Base-by-base conservation (phyloP, 2,888 invertebrate species). In the Epirrhoe tristata region DNA sequence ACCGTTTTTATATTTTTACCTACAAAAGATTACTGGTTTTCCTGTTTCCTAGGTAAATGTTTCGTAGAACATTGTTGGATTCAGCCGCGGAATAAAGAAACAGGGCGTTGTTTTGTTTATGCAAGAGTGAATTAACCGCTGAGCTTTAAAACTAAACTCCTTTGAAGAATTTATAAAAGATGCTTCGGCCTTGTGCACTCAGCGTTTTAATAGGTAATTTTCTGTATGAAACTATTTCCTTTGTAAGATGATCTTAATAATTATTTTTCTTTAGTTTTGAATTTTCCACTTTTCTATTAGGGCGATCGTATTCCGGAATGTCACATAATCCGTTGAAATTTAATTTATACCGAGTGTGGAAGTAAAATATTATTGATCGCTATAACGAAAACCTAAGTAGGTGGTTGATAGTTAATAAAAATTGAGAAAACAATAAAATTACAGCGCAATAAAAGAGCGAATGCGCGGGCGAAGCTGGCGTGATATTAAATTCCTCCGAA, bases 381-480 rank as follows among this genome's bases (percentile, higher is more conserved):
- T 76, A 82, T 86, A 83, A 82, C 81, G 73, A 75, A 81, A 83
- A 85, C 81, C 82, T 84, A 86, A 88, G 86, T 86, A 88, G 87
- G 86, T 88, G 87, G 89, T 90, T 91, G 88, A 93, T 91, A 92
- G 93, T 93, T 91, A 92, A 93, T 92, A 93, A 93, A 92, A 93
- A 91, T 93, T 91, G 93, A 91, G 91, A 91, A 91, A 92, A 93
- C 91, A 93, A 90, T 93, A 93, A 93, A 93, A 93, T 93, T 93
- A 93, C 93, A 93, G 92, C 81, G 87, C 89, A 89, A 88, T 93
- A 93, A 93, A 93, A 90, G 83, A 88, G 82, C 86, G 90, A 92
- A 92, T 91, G 93, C 88, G 87, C 91, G 79, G 88, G 89, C 91
- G 88, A 91, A 86, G 91, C 91, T 85, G 87, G 90, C 88, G 90